Percentiles rank a stretch among this genome's conserved stretches.
These are phyloP conservation scores for Sphaerodactylus townsendi DNA, from an alignment of 2,113 vertebrate species.

Conservation along the genomic window DNA sequence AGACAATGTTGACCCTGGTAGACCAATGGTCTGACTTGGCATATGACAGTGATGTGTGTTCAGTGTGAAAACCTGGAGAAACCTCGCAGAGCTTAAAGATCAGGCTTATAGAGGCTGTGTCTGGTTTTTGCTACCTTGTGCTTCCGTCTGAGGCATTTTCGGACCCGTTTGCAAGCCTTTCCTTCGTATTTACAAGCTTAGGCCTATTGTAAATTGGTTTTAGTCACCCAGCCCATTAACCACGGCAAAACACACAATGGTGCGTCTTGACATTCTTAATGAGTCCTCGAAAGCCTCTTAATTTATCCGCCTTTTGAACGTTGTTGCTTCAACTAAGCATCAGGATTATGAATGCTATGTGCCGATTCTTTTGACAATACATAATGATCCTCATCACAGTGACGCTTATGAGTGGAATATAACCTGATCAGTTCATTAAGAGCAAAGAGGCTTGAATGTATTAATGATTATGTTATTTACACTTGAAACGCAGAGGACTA, in stretches of 20 bases:
- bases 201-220: slow-evolving; percentile 36
- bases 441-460: slow-evolving; percentile 34
- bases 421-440: slow-evolving; percentile 56
- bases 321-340: slow-evolving; percentile 32
- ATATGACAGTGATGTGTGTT: too few species aligned
- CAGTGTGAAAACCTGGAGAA: too few species aligned
- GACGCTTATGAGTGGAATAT: slow-evolving; percentile 44
- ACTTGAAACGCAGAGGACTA: background rate
- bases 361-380: slow-evolving; percentile 56
- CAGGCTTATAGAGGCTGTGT: accelerated
- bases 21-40: too few species aligned
- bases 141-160: slow-evolving; percentile 12
- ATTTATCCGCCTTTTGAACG: slow-evolving; percentile 54
- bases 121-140: background rate
- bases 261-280: slow-evolving; percentile 55
- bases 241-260: slow-evolving; percentile 46
- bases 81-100: background rate
- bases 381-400: slow-evolving; percentile 59
- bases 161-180: background rate
- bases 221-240: slow-evolving; percentile 52
- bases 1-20: too few species aligned
- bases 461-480: slow-evolving; percentile 54
- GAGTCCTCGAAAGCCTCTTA: slow-evolving; percentile 48
- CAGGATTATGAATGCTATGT: slow-evolving; percentile 46
- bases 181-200: background rate